Evolutionary conservation across 2,888 invertebrate species (phyloP), one percentile per base, ranked within the genome.

Genomic region (Synergus japonicus): DNA sequence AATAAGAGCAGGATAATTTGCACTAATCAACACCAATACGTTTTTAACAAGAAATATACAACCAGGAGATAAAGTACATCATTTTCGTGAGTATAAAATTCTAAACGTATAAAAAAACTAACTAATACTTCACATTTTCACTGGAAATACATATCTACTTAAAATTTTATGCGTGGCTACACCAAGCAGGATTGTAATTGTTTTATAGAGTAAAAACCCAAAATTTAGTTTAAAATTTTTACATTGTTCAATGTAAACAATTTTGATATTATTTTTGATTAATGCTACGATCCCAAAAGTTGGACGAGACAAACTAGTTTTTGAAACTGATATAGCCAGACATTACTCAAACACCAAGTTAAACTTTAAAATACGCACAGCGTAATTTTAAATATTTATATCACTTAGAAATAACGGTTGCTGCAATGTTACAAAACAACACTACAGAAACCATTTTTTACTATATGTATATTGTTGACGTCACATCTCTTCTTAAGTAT

Each of bases 381-480:
- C 41, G 73, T 54, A 49, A 41, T 73, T 73, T 9, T 4, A 73
- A 66, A 41, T 12, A 10, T 66, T 12, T 73, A 37, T 37, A 49
- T 54, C 73, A 37, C 49, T n/a, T 49, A 7, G 73, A 73, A 73
- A 73, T 37, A 54, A 37, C 13, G 49, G 15, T 54, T 73, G 10
- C 49, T 15, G 46, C 10, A 66, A 69, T 49, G 46, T 69, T 15
- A 29, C 22, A 65, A 66, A 76, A 41, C 60, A 66, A 67, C 44
- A 66, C 76, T 60, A 63, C 58, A 66, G 8, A 29, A 78, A 73
- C 46, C 22, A 29, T 63, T 60, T 58, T 54, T 78, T 46, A 60
- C 54, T 69, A 22, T n/a, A 79, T 69, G n/a, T n/a, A 79, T 83
- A 66, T 79, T 46, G n/a, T 81, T 77, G 37, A 46, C 73, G 80